Conservation (phyloP, 2,888 invertebrate genomes). For the Nineta flava region DNA sequence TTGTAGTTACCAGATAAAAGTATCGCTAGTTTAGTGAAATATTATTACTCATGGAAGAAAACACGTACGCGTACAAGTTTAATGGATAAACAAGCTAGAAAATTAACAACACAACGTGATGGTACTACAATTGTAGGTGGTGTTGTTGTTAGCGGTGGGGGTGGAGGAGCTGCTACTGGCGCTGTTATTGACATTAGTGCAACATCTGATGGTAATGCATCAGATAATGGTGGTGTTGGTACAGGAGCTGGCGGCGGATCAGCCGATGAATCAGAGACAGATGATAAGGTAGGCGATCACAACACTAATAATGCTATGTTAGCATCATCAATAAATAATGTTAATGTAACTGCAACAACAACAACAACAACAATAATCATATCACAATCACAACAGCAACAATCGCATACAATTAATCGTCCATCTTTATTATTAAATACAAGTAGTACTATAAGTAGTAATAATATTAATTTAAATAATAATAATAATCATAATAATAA, state of each 20-base stretch:
- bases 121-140: slow-evolving; percentile 63
- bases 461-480: too few species aligned
- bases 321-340: too few species aligned
- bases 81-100: slow-evolving; percentile 74
- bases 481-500: too few species aligned
- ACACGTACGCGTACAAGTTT: slow-evolving; percentile 80
- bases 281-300: slow-evolving; percentile 60
- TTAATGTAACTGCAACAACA: too few species aligned
- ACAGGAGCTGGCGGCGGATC: slow-evolving; percentile 59
- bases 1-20: slow-evolving; percentile 88
- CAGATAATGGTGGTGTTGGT: slow-evolving; percentile 44
- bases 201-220: slow-evolving; percentile 43
- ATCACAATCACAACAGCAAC: too few species aligned
- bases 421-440: not conserved
- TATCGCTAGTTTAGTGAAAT: slow-evolving; percentile 88
- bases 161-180: slow-evolving; percentile 18
- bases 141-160: slow-evolving; percentile 71
- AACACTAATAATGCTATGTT: too few species aligned
- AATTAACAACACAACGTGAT: slow-evolving; percentile 49
- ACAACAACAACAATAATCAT: too few species aligned
- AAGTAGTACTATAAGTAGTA: not conserved
- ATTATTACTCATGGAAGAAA: slow-evolving; percentile 98
- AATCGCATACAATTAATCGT: not conserved
- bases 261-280: slow-evolving; percentile 66
- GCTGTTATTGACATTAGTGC: too few species aligned